Evolutionary conservation across 2,888 invertebrate genomes (phyloP).

Genomic region (Eilema sororculum): DNA sequence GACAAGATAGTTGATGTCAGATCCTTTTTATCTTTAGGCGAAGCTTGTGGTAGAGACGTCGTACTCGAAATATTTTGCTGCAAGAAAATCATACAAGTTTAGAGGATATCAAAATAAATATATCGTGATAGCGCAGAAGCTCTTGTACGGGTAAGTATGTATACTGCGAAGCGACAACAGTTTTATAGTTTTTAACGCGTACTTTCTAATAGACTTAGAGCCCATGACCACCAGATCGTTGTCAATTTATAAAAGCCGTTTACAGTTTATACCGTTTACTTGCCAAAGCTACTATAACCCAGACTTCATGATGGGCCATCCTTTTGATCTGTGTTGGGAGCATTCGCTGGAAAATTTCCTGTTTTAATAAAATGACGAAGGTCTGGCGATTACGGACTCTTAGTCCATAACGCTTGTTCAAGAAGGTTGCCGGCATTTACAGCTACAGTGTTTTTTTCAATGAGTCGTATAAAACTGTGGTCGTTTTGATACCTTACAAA

Average conservation of each 20-base stretch:
- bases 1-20: constrained; percentile 88
- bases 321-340: no score
- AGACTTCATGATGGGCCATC: no score
- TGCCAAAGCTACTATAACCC: no score
- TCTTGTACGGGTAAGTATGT: neutral
- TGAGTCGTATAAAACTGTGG: neutral
- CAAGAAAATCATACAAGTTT: constrained; percentile 43
- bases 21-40: constrained; percentile 89
- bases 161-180: neutral
- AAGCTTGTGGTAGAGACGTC: constrained; percentile 79
- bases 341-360: no score
- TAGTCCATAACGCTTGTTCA: no score
- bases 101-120: neutral
- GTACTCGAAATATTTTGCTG: constrained; percentile 87
- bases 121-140: neutral
- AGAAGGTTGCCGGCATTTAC: neutral
- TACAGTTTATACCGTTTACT: no score
- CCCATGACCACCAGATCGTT: no score
- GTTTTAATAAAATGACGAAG: no score
- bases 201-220: no score
- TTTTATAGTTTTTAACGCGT: neutral
- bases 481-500: neutral
- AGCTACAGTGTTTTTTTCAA: neutral
- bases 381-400: no score
- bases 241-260: no score